Conservation (phyloP, 92 coral and sea anemone genomes). For the Nematostella vectensis region DNA sequence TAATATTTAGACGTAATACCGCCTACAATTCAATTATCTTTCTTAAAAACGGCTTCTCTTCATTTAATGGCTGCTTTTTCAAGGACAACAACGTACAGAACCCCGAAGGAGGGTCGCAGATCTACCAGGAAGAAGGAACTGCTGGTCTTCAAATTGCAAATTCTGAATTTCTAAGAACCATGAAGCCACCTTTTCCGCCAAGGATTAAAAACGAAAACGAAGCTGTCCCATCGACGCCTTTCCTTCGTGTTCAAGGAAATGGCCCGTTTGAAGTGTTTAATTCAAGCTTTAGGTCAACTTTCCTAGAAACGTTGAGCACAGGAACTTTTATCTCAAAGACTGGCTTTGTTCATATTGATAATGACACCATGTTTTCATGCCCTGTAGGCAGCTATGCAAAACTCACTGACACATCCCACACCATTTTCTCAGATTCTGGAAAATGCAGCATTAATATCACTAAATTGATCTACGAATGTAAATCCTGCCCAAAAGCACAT, state of each 20-base stretch:
- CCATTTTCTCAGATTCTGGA: conserved; percentile 14
- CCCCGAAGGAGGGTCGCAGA: background rate
- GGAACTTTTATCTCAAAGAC: conserved; percentile 28
- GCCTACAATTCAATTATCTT: conserved; percentile 1
- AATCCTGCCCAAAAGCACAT: conserved; percentile 22
- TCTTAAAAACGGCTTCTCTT: conserved; percentile 9
- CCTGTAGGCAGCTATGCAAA: conserved; percentile 42
- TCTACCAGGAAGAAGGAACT: conserved; percentile 8
- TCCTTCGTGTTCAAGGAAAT: background rate
- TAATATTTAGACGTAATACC: conserved; percentile 7
- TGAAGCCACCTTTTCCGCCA: background rate
- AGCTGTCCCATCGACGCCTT: background rate
- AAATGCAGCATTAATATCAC: conserved; percentile 27
- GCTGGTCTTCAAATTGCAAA: background rate
- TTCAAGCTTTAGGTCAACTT: background rate
- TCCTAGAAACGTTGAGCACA: background rate
- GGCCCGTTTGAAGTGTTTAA: conserved; percentile 10
- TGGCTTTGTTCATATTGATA: conserved; percentile 34
- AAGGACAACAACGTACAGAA: conserved; percentile 21
- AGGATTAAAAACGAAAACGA: no score
- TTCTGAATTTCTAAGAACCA: conserved; percentile 4
- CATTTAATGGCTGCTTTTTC: conserved; percentile 35
- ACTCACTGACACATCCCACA: conserved; percentile 26
- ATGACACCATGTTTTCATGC: conserved; percentile 19
- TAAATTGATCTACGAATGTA: conserved; percentile 26